Evolutionary conservation across 2,888 invertebrate species (phyloP).

Genomic region (Troglohyphantes excavatus): DNA sequence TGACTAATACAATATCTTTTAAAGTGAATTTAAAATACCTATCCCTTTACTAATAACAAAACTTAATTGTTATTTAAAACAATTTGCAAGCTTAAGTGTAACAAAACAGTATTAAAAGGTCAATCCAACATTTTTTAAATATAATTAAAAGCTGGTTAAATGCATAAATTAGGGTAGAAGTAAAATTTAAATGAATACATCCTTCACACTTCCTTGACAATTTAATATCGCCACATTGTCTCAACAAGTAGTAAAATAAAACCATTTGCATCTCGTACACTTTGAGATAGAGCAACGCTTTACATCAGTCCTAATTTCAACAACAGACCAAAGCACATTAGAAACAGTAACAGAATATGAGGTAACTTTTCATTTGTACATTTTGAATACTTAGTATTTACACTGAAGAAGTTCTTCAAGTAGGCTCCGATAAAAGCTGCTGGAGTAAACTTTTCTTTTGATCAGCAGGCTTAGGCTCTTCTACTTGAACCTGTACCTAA

Average conservation of each 20-base stretch:
- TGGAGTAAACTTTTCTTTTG: slow-evolving; percentile 91
- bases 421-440: slow-evolving; percentile 89
- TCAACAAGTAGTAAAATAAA: slow-evolving; percentile 47
- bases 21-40: not conserved
- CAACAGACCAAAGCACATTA: slow-evolving; percentile 50
- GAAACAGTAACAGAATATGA: slow-evolving; percentile 58
- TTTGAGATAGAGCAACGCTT: slow-evolving; percentile 15
- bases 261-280: slow-evolving; percentile 17
- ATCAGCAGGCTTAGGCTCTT: slow-evolving; percentile 89
- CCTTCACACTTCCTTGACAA: not conserved
- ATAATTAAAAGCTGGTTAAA: not conserved
- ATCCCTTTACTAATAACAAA: not conserved
- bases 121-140: not conserved
- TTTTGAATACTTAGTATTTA: slow-evolving; percentile 16
- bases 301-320: slow-evolving; percentile 30
- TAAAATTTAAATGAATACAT: not conserved
- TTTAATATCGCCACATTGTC: not conserved
- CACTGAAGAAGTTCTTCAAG: slow-evolving; percentile 52
- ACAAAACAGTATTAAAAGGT: not conserved
- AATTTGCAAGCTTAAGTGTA: not conserved
- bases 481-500: slow-evolving; percentile 81
- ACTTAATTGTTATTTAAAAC: not conserved
- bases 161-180: not conserved
- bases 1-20: not conserved
- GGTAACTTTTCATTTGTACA: slow-evolving; percentile 70